phyloP scores from a whole-genome alignment of 2,113 vertebrate species.

The Hiodon alosoides region DNA sequence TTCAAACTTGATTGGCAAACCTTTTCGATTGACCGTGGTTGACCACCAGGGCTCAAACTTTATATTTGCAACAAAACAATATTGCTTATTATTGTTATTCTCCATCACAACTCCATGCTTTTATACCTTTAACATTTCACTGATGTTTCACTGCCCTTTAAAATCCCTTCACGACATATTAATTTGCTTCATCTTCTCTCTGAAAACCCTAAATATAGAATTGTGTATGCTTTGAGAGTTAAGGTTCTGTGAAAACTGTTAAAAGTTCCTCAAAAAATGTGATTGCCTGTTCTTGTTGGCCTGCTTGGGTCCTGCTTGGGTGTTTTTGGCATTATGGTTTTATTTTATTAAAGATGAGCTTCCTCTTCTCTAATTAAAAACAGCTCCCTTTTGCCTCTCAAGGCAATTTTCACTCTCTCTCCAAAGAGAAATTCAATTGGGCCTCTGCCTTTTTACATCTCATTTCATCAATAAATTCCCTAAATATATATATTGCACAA shows the following conservation, averaged over 20 bases:
- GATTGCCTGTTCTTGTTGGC: background rate
- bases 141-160: background rate
- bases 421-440: background rate
- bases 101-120: background rate
- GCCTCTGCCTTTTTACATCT: background rate
- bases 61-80: too few relatives aligned
- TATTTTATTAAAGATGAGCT: conserved; percentile 4
- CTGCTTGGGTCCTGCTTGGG: background rate
- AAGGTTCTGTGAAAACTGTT: background rate
- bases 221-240: background rate
- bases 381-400: background rate
- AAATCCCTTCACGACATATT: background rate
- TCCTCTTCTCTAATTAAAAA: conserved; percentile 5
- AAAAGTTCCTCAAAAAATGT: background rate
- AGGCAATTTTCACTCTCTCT: background rate
- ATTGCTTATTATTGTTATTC: too few relatives aligned
- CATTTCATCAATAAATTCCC: background rate
- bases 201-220: background rate
- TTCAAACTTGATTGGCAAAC: too few relatives aligned
- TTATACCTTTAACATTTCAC: background rate
- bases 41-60: too few relatives aligned
- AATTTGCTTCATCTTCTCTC: background rate
- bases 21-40: too few relatives aligned
- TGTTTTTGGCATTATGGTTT: background rate
- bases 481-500: background rate